phyloP scores from a whole-genome alignment of 2,888 invertebrate genomes.

The Epistrophe eligans region DNA sequence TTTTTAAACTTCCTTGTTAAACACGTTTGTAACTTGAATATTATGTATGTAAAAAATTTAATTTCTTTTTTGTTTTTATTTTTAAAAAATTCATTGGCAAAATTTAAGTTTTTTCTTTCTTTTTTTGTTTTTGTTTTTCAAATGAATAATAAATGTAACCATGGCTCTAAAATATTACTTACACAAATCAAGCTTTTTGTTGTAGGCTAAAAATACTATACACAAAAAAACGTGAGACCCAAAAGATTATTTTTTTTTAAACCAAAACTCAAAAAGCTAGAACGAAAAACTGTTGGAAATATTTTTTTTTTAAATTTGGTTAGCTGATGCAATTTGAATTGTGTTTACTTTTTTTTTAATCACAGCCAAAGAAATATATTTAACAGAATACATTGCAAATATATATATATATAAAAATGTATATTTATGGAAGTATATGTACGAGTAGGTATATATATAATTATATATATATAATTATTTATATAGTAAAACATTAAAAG shows the following conservation, averaged over 20 bases:
- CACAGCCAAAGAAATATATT: slow-evolving; percentile 70
- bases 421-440: slow-evolving; percentile 61
- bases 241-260: slow-evolving; percentile 27
- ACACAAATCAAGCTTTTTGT: slow-evolving; percentile 50
- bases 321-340: slow-evolving; percentile 70
- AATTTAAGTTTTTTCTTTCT: slow-evolving; percentile 61
- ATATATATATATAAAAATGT: slow-evolving; percentile 16
- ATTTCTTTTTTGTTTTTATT: slow-evolving; percentile 9
- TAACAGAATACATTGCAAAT: slow-evolving; percentile 66
- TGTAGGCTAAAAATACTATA: slow-evolving; percentile 50
- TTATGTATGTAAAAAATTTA: too few relatives aligned
- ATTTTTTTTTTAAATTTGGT: slow-evolving; percentile 46
- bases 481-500: slow-evolving; percentile 69
- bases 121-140: slow-evolving; percentile 44
- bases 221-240: slow-evolving; percentile 58
- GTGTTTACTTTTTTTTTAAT: slow-evolving; percentile 52
- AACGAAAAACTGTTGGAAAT: slow-evolving; percentile 41
- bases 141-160: slow-evolving; percentile 55
- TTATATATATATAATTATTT: slow-evolving; percentile 40
- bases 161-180: slow-evolving; percentile 52
- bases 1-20: too few relatives aligned
- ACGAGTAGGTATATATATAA: slow-evolving; percentile 21
- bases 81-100: slow-evolving; percentile 39
- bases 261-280: slow-evolving; percentile 51
- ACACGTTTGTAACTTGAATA: too few relatives aligned